Evolutionary conservation across 1,140 invertebrate species (phyloP).

Genomic region (Temnothorax nylanderi): DNA sequence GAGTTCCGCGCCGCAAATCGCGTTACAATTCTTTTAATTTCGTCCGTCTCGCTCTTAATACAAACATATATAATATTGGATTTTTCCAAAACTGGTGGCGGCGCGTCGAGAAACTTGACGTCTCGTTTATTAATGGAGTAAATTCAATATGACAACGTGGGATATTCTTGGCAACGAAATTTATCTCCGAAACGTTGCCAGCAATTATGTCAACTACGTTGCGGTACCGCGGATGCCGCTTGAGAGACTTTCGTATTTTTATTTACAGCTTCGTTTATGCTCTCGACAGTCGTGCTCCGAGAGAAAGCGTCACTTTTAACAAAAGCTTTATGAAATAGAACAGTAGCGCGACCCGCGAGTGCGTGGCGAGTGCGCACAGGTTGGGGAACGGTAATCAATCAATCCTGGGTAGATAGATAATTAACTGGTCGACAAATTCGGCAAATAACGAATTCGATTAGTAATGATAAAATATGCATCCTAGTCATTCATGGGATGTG

Average conservation of each 20-base stretch:
- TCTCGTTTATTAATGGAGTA: slow-evolving; percentile 1
- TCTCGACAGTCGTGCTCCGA: background rate
- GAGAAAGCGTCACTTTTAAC: background rate
- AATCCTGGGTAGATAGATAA: slow-evolving; percentile 7
- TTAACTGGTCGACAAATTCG: background rate
- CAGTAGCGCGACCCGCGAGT: background rate
- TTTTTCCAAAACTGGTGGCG: background rate
- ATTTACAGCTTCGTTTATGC: slow-evolving; percentile 12
- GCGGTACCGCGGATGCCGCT: background rate
- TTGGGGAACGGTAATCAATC: background rate
- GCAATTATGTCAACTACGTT: slow-evolving; percentile 37
- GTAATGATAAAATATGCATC: slow-evolving; percentile 36
- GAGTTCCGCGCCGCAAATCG: background rate
- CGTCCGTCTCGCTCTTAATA: background rate
- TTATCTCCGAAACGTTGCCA: slow-evolving; percentile 50
- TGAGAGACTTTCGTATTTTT: slow-evolving; percentile 37
- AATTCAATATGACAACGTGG: slow-evolving; percentile 40
- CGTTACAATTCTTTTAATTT: slow-evolving; percentile 13
- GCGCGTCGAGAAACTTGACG: background rate
- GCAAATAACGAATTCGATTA: slow-evolving; percentile 33
- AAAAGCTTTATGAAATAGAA: slow-evolving; percentile 8
- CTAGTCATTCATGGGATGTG: background rate
- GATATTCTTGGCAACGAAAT: slow-evolving; percentile 52
- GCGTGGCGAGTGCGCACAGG: background rate
- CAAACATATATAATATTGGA: background rate